phyloP scores from a whole-genome alignment of 2,888 invertebrate genomes.

The Morinoia aosen region DNA sequence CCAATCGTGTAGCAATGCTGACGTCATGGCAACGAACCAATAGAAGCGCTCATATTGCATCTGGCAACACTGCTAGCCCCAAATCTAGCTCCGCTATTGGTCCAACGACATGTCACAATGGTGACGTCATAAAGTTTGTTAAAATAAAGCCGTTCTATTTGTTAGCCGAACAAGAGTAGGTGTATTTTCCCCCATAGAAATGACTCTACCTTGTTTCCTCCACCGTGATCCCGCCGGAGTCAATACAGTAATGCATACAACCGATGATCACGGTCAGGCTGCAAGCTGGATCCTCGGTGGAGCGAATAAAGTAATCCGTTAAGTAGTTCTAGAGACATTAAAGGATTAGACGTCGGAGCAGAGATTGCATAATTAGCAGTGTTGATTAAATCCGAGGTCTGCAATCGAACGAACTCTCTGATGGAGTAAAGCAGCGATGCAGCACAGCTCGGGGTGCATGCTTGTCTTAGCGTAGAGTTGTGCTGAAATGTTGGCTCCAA shows the following conservation, averaged over 20 bases:
- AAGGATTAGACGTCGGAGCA: not conserved
- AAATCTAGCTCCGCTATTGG: too few relatives aligned
- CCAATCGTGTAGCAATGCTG: too few relatives aligned
- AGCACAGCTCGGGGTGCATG: not conserved
- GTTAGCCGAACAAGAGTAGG: too few relatives aligned
- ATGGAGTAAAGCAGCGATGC: not conserved
- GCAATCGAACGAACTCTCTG: not conserved
- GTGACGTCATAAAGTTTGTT: too few relatives aligned
- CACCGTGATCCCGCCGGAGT: not conserved
- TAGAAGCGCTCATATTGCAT: too few relatives aligned
- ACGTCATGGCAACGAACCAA: too few relatives aligned
- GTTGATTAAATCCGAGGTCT: not conserved
- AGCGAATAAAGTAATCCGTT: not conserved
- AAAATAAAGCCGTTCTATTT: too few relatives aligned
- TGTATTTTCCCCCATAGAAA: too few relatives aligned
- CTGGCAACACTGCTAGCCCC: too few relatives aligned
- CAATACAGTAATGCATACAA: not conserved
- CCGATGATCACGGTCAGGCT: not conserved
- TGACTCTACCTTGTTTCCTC: too few relatives aligned
- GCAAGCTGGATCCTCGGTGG: not conserved
- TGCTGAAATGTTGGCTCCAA: too few relatives aligned
- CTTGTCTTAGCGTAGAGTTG: not conserved
- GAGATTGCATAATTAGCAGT: not conserved
- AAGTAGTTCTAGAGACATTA: constrained; percentile 16
- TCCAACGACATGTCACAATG: too few relatives aligned